Evolutionary conservation across 2,888 invertebrate species (phyloP).

Genomic region (Catocala sponsa): DNA sequence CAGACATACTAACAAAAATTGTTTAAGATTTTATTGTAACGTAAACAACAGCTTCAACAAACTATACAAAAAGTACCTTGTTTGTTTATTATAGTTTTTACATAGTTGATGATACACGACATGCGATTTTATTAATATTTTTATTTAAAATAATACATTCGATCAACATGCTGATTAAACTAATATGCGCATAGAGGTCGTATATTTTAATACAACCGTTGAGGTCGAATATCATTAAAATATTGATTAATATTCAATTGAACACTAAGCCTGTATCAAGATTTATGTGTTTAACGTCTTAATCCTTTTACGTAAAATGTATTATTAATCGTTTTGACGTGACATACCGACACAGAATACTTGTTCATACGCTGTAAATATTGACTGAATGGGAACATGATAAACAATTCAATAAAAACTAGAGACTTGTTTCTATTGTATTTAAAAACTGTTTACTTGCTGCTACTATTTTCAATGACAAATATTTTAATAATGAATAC

Average conservation of each 20-base stretch:
- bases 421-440: not conserved
- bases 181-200: too few relatives aligned
- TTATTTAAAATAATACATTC: too few relatives aligned
- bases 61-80: too few relatives aligned
- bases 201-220: not conserved
- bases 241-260: slow-evolving; percentile 5
- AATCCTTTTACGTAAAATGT: slow-evolving; percentile 16
- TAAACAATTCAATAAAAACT: not conserved
- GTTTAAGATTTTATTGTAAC: too few relatives aligned
- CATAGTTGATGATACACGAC: too few relatives aligned
- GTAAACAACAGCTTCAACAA: too few relatives aligned
- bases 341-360: slow-evolving; percentile 2
- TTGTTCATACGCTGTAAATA: slow-evolving; percentile 4
- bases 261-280: not conserved
- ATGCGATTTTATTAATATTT: too few relatives aligned
- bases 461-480: not conserved
- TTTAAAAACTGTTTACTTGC: not conserved
- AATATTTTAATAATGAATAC: not conserved
- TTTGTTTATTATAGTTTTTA: too few relatives aligned
- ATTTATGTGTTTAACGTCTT: slow-evolving; percentile 15
- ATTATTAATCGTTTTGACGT: slow-evolving; percentile 3
- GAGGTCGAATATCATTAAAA: slow-evolving; percentile 1
- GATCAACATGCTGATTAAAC: too few relatives aligned
- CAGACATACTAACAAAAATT: too few relatives aligned
- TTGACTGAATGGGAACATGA: not conserved